Conservation (phyloP, 2,888 invertebrate genomes). For the Strigamia transsilvanica region DNA sequence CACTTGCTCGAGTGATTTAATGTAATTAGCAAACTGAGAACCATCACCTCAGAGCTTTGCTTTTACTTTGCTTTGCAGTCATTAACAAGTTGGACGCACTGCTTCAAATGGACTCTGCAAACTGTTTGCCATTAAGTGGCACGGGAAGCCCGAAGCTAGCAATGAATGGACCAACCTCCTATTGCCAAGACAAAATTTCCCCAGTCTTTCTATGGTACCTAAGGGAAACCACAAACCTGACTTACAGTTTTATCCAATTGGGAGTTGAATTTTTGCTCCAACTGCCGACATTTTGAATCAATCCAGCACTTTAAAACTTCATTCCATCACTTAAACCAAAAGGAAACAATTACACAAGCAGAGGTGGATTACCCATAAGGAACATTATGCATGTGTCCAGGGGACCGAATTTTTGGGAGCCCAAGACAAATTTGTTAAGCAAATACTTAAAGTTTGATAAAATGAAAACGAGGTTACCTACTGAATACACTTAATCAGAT, state of each 20-base stretch:
- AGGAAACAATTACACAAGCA: too few relatives aligned
- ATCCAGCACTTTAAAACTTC: background rate
- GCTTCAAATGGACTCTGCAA: constrained; percentile 9
- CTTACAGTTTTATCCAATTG: background rate
- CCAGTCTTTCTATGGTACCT: background rate
- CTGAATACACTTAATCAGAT: too few relatives aligned
- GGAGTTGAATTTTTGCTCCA: background rate
- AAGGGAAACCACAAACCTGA: background rate
- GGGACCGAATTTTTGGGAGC: too few relatives aligned
- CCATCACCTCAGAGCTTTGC: constrained; percentile 1
- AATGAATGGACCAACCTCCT: constrained; percentile 1
- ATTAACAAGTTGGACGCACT: background rate
- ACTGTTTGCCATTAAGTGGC: constrained; percentile 16
- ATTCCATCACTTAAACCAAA: background rate
- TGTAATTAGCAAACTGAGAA: constrained; percentile 24
- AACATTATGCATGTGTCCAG: too few relatives aligned
- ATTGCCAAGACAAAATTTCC: background rate
- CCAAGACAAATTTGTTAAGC: too few relatives aligned
- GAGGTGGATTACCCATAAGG: too few relatives aligned
- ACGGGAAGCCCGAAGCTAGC: background rate
- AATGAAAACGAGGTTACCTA: too few relatives aligned
- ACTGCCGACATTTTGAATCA: background rate
- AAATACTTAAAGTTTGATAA: too few relatives aligned
- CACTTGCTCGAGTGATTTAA: background rate
- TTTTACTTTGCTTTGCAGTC: constrained; percentile 20